phyloP scores from a whole-genome alignment of 2,888 invertebrate species.

The Buathra laborator region DNA sequence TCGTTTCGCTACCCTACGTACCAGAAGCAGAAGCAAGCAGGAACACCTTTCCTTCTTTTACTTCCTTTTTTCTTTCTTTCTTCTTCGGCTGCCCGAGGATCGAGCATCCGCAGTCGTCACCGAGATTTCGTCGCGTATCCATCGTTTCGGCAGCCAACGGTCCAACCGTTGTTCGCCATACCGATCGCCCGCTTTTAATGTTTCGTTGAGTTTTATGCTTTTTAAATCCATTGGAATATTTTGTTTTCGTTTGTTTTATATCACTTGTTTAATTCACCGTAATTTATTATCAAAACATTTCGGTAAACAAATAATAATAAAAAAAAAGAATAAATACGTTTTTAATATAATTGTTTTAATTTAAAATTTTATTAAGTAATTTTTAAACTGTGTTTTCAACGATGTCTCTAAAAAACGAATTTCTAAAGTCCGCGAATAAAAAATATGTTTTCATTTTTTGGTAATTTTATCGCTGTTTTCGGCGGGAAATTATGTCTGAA shows the following conservation, averaged over 20 bases:
- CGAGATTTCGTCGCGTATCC: constrained; percentile 77
- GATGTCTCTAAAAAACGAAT: too few species aligned
- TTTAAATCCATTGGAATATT: neutral
- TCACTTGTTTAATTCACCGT: too few species aligned
- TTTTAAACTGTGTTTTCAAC: neutral
- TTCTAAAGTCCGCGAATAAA: neutral
- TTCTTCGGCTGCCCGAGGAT: constrained; percentile 54
- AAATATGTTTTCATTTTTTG: too few species aligned
- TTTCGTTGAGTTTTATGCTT: neutral
- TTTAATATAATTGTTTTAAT: too few species aligned
- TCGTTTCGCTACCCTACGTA: constrained; percentile 76
- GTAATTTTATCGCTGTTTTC: neutral
- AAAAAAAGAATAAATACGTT: too few species aligned
- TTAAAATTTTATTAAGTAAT: neutral
- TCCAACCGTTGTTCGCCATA: neutral
- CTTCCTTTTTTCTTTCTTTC: constrained; percentile 41
- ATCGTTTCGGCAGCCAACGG: constrained; percentile 58
- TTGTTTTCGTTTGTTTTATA: neutral
- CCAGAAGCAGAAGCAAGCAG: constrained; percentile 70
- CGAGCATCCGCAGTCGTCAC: constrained; percentile 81
- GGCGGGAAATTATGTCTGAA: neutral
- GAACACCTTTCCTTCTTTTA: constrained; percentile 50
- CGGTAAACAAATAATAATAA: too few species aligned
- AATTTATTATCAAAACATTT: too few species aligned
- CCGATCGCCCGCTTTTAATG: constrained; percentile 25